phyloP scores from a whole-genome alignment of 2,797 vertebrate genomes.

The Alfaro cultratus region DNA sequence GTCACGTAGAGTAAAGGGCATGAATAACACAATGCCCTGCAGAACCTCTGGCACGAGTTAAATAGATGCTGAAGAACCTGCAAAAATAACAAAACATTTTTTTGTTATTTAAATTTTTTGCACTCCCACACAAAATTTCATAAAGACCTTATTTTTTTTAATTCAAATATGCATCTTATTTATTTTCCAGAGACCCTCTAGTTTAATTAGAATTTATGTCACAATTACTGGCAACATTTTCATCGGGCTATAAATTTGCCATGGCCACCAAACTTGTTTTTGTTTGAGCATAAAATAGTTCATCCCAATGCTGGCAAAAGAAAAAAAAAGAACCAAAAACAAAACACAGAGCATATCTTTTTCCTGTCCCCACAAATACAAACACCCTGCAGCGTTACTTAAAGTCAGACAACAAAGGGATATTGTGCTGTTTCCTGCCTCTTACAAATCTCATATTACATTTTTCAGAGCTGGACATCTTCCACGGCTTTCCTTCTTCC shows the following conservation, averaged over 20 bases:
- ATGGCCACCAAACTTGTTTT: background rate
- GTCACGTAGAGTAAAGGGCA: slow-evolving; percentile 53
- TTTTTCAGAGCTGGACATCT: slow-evolving; percentile 11
- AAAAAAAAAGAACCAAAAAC: background rate
- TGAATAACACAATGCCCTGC: slow-evolving; percentile 33
- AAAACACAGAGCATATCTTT: slow-evolving; percentile 2
- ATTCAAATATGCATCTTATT: background rate
- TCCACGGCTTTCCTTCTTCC: background rate
- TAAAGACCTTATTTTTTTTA: background rate
- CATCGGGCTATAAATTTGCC: background rate
- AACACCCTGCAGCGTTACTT: slow-evolving; percentile 19
- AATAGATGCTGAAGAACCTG: slow-evolving; percentile 35
- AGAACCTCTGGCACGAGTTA: slow-evolving; percentile 23
- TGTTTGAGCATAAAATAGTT: background rate
- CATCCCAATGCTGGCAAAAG: background rate
- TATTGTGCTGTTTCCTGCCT: slow-evolving; percentile 19
- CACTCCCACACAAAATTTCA: background rate
- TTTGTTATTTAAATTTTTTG: background rate
- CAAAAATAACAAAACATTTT: slow-evolving; percentile 21
- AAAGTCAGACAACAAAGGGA: slow-evolving; percentile 25
- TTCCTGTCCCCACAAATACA: slow-evolving; percentile 15
- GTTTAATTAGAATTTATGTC: slow-evolving; percentile 4
- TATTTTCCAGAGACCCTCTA: background rate
- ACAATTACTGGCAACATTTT: background rate
- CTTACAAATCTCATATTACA: slow-evolving; percentile 2